Percentiles rank a stretch among this genome's conserved stretches.
phyloP scores from a whole-genome alignment of 2,888 invertebrate genomes.

The Sericinus montela region DNA sequence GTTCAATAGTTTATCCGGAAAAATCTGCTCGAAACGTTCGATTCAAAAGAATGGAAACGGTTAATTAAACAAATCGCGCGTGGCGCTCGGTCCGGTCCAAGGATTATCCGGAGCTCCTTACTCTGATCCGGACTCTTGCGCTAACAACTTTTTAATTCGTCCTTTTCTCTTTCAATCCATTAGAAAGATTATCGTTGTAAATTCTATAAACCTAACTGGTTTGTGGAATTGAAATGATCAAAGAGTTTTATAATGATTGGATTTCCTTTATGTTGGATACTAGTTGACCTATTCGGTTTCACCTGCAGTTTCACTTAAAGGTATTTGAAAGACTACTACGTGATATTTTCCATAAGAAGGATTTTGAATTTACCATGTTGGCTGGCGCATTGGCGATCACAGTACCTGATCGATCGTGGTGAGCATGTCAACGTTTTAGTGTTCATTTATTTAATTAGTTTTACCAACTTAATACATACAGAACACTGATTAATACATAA shows the following conservation, averaged over 20 bases:
- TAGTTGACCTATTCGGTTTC: too few relatives aligned
- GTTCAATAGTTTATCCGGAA: background rate
- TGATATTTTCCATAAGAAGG: too few relatives aligned
- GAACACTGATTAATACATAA: too few relatives aligned
- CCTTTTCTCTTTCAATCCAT: conserved; percentile 20
- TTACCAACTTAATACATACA: too few relatives aligned
- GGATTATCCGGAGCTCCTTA: conserved; percentile 36
- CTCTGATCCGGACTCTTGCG: conserved; percentile 28
- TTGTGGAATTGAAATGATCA: conserved; percentile 10
- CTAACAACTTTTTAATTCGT: conserved; percentile 36
- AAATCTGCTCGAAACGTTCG: conserved; percentile 1
- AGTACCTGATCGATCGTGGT: too few relatives aligned
- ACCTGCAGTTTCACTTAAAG: too few relatives aligned
- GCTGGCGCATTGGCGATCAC: too few relatives aligned
- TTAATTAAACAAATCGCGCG: conserved; percentile 45
- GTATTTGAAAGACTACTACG: too few relatives aligned
- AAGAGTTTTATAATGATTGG: background rate
- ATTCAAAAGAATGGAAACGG: conserved; percentile 32
- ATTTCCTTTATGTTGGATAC: too few relatives aligned
- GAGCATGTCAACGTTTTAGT: too few relatives aligned
- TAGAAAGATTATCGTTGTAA: conserved; percentile 19
- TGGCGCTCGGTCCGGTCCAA: conserved; percentile 31
- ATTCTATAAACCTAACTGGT: conserved; percentile 6
- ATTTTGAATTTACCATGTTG: too few relatives aligned
- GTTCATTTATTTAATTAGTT: too few relatives aligned